Conservation (phyloP, 2,113 vertebrate species). For the Notothenia rossii region DNA sequence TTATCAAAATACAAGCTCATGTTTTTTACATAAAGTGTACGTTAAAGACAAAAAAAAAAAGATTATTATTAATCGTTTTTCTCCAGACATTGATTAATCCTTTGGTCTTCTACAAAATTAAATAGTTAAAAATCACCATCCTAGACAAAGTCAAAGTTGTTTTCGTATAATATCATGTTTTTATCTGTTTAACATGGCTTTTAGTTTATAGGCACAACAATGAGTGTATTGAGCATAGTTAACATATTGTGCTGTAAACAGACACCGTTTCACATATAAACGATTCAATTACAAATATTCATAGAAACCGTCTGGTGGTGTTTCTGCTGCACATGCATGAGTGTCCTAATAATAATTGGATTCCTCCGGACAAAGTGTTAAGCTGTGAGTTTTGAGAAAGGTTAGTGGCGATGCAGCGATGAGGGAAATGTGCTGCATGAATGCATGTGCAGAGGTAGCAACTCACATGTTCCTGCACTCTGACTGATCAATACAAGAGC, state of each 20-base stretch:
- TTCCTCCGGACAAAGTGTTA: conserved; percentile 31
- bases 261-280: conserved; percentile 7
- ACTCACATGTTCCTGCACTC: not conserved
- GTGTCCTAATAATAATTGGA: conserved; percentile 46
- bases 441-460: conserved; percentile 21
- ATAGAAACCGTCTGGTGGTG: not conserved
- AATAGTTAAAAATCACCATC: no score
- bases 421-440: conserved; percentile 54
- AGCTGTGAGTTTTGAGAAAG: conserved; percentile 47
- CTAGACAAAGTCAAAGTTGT: no score
- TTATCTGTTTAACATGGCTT: no score
- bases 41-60: no score
- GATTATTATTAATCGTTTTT: no score
- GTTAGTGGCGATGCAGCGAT: conserved; percentile 24
- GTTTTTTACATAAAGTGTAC: no score
- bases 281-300: conserved; percentile 22
- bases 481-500: not conserved
- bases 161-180: no score
- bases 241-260: not conserved
- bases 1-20: no score
- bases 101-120: no score
- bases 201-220: no score
- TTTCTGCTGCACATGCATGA: conserved; percentile 19
- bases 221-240: not conserved
- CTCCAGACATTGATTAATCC: no score